These are phyloP conservation scores for Procambarus virginalis DNA, from an alignment of 1,140 invertebrate species.

Conservation along the genomic window DNA sequence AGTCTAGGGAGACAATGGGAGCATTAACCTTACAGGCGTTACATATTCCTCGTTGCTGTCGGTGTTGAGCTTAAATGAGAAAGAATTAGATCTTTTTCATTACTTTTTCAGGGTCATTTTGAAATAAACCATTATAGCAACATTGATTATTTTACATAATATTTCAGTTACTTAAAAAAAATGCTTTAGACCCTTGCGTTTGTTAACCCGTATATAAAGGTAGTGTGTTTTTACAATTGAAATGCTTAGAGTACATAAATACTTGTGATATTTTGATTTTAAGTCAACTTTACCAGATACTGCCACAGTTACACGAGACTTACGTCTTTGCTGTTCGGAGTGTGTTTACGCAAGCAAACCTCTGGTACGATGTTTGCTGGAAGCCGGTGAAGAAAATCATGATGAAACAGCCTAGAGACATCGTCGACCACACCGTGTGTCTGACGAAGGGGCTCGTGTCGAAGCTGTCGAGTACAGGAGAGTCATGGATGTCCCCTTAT, in stretches of 20 bases:
- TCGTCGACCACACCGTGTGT: conserved; percentile 22
- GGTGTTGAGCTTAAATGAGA: neutral
- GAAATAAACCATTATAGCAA: too few relatives aligned
- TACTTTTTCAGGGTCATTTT: neutral
- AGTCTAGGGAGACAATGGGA: neutral
- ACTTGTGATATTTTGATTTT: too few relatives aligned
- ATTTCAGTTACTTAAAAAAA: too few relatives aligned
- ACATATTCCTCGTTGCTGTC: neutral
- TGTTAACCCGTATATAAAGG: too few relatives aligned
- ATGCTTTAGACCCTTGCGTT: too few relatives aligned
- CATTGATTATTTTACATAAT: too few relatives aligned
- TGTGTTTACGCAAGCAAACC: conserved; percentile 17
- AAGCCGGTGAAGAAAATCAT: conserved; percentile 1
- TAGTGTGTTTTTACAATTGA: too few relatives aligned
- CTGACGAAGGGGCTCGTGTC: too few relatives aligned
- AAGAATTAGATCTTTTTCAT: neutral
- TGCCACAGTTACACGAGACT: neutral
- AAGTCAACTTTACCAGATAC: too few relatives aligned
- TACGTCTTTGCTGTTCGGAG: neutral
- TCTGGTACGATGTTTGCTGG: conserved; percentile 8
- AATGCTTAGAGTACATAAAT: too few relatives aligned
- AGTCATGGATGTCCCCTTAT: too few relatives aligned
- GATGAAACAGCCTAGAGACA: neutral
- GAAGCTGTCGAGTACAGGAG: too few relatives aligned
- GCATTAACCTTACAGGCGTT: neutral